Base-by-base conservation (phyloP, 2,888 invertebrate species). In the Andricus curvator region DNA sequence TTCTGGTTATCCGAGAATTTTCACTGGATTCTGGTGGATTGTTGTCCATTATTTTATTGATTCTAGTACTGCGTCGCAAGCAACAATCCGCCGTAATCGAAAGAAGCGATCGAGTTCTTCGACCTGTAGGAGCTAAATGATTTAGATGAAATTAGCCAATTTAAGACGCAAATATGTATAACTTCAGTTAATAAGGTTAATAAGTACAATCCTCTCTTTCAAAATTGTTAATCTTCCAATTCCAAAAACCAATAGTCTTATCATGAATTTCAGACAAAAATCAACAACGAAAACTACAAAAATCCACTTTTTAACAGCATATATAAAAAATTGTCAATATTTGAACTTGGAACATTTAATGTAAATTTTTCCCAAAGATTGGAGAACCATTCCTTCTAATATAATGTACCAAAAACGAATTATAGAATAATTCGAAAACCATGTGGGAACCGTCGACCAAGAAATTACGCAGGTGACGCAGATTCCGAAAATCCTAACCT, bases 31-130 rank as follows among this genome's bases (percentile, higher is more conserved):
- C 56, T 13, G n/a, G 29, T 15, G 70, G 17, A 70, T 25, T 62
- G 13, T 13, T 62, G 4, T 70, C 70, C 29, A 33, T 56, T 74
- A 29, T 20, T 20, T 74, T 74, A 25, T 9, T 74, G 8, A 74
- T 74, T 29, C 70, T 48, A 17, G 13, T 33, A 74, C 70, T 74
- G 29, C 70, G 70, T 74, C 70, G 51, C 33, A 74, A 74, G 25
- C 51, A 29, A 20, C 29, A 33, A n/a, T 74, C 70, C 8, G 22
- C 70, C 15, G 22, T 3, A 29, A 51, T 48, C 4, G 29, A 29
- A 74, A 33, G 5, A 51, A 74, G 51, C 4, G 70, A 74, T 33
- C 70, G 70, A 74, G 70, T n/a, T 51, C 29, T 51, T 29, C 70
- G 70, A n/a, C 20, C 25, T 22, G 70, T 0, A 9, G 70, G 51